These are phyloP conservation scores for Catalaphyllia jardinei DNA, from an alignment of 64 coral and sea anemone species.

Conservation along the genomic window DNA sequence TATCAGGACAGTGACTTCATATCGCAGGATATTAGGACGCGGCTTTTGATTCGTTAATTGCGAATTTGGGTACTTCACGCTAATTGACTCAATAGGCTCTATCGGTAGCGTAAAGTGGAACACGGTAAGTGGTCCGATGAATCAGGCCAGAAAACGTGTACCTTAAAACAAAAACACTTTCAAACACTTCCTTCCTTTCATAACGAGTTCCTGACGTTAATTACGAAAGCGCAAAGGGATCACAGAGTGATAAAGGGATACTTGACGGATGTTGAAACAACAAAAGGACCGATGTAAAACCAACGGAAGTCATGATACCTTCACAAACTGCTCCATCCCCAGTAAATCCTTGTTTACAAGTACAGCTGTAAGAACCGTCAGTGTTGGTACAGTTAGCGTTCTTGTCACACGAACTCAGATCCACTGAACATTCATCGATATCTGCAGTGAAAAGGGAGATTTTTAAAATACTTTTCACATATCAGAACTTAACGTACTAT, in stretches of 20 bases:
- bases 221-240: background rate
- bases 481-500: too few species aligned
- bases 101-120: too few species aligned
- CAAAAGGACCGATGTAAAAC: too few species aligned
- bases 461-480: too few species aligned
- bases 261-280: background rate
- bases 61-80: too few species aligned
- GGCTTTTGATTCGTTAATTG: too few species aligned
- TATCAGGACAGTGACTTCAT: too few species aligned
- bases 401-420: background rate
- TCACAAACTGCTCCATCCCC: slow-evolving; percentile 20
- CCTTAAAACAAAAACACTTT: background rate
- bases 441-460: background rate
- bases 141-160: too few species aligned
- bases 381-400: slow-evolving; percentile 15
- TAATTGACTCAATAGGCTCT: too few species aligned
- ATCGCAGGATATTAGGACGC: too few species aligned
- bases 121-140: too few species aligned
- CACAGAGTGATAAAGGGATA: background rate
- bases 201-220: background rate
- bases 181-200: background rate
- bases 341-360: slow-evolving; percentile 11
- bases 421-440: slow-evolving; percentile 11
- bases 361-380: slow-evolving; percentile 10
- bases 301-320: background rate